These are phyloP conservation scores for Lamellibrachia luymesi DNA, from an alignment of 1,140 invertebrate species.

Conservation along the genomic window DNA sequence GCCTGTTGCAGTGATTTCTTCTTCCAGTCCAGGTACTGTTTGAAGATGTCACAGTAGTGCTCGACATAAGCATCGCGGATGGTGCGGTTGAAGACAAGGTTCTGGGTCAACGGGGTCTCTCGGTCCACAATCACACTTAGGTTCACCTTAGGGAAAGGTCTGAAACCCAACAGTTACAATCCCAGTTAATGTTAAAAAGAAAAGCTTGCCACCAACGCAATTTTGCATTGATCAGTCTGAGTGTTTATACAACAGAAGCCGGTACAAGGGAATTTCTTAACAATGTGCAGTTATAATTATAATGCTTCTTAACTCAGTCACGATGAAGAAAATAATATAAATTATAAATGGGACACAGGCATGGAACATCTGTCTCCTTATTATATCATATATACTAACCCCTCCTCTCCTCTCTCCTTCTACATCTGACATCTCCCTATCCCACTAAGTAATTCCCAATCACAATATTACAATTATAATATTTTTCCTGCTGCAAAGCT, in stretches of 20 bases:
- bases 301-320: too few species aligned
- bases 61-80: background rate
- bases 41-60: conserved; percentile 10
- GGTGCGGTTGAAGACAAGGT: background rate
- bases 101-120: background rate
- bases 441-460: too few species aligned
- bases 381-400: too few species aligned
- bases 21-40: conserved; percentile 19
- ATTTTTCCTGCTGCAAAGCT: too few species aligned
- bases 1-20: conserved; percentile 10
- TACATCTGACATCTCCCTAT: too few species aligned
- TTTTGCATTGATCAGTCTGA: background rate
- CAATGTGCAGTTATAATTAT: background rate
- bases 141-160: conserved; percentile 10
- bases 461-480: too few species aligned
- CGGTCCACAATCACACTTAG: background rate
- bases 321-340: too few species aligned
- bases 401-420: too few species aligned
- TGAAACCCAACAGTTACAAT: conserved; percentile 5
- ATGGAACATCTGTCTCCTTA: too few species aligned
- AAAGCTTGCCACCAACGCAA: background rate
- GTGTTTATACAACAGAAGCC: background rate
- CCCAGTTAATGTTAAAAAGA: background rate
- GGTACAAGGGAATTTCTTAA: background rate
- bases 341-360: too few species aligned